Base-by-base conservation (phyloP, 1,140 invertebrate genomes). In the Armadillidium nasatum region DNA sequence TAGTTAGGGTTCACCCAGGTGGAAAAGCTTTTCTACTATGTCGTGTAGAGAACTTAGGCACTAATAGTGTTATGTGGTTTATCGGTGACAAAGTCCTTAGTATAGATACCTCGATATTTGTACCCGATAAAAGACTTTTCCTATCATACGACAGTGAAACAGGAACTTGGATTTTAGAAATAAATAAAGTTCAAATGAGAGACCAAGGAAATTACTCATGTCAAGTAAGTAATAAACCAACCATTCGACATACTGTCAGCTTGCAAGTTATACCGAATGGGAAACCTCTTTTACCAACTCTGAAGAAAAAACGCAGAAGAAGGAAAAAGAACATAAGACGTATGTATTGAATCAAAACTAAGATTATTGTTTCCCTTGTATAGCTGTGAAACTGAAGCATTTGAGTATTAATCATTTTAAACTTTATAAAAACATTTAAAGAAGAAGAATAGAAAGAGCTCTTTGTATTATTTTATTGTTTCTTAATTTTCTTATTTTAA, bases 21-120 rank as follows among this genome's bases (percentile, higher is more conserved):
- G 50, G 46, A 11, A 71, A 54, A 44, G 75, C 50, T 45, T 72
- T 60, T 21, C 75, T 76, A 10, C 21, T 66, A 23, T 76, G 75
- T 44, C 68, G 75, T 10, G 75, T 76, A 22, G 44, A 72, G 69
- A 76, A 76, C 68, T 46, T 76, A 2, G 75, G 75, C 11, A 44
- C 22, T 10, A 45, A 76, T 19, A 54, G 68, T 44, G 50, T 76
- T 23, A 43, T 46, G 46, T 76, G 75, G 75, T 23, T 19, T 11
- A 50, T n/a, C 2, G 70, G 71, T 23, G 50, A 15, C 15, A 3
- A 7, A 19, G 70, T 76, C 23, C 13, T 76, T 9, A 50, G 68
- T 44, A 76, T 76, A 13, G 75, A 76, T 23, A 43, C 45, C n/a
- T 13, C n/a, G 45, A 7, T 66, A 23, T 50, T 71, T 7, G 23